Evolutionary conservation across 2,113 vertebrate genomes (phyloP).

Genomic region (Engraulis encrasicolus): DNA sequence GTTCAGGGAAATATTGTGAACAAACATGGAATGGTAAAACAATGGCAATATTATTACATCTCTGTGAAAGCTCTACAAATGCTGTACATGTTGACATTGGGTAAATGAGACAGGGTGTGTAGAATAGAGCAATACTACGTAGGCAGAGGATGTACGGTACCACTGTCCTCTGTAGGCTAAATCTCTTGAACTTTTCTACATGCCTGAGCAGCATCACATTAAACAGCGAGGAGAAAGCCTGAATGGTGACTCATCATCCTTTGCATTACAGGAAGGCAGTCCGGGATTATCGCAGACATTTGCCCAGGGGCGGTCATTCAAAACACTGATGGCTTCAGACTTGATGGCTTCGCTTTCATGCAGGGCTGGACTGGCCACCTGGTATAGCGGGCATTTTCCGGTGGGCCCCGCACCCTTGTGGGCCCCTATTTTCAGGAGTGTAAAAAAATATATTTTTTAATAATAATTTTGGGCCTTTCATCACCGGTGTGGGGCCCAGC

Average conservation of each 20-base stretch:
- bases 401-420: too few species aligned
- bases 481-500: too few species aligned
- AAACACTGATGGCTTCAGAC: slow-evolving; percentile 17
- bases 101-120: neutral
- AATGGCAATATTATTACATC: neutral
- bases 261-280: neutral
- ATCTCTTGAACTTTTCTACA: slow-evolving; percentile 9
- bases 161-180: neutral
- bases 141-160: neutral
- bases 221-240: neutral
- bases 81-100: neutral
- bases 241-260: slow-evolving; percentile 8
- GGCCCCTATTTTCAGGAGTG: too few species aligned
- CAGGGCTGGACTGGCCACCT: too few species aligned
- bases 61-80: neutral
- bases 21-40: neutral
- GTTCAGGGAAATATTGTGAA: neutral
- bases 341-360: slow-evolving; percentile 1
- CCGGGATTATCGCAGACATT: neutral
- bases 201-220: neutral
- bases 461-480: too few species aligned
- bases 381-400: too few species aligned
- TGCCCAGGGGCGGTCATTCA: neutral
- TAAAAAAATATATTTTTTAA: too few species aligned
- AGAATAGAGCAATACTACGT: neutral